Conservation (phyloP, 2,888 invertebrate species). For the Poecilobothrus nobilitatus region DNA sequence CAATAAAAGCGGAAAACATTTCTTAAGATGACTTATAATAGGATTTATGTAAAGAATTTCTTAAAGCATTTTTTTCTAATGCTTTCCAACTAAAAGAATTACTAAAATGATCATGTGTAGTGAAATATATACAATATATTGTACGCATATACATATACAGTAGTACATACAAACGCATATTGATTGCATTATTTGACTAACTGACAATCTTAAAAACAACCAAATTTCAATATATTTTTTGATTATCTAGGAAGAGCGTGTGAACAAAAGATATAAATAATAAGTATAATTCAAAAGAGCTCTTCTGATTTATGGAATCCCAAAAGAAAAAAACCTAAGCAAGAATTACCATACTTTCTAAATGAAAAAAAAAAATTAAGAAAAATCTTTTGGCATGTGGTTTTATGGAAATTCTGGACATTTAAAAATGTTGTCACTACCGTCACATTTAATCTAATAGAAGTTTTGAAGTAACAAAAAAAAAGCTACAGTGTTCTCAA, state of each 20-base stretch:
- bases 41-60: not conserved
- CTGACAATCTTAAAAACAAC: too few relatives aligned
- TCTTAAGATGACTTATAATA: not conserved
- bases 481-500: too few relatives aligned
- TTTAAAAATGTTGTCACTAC: not conserved
- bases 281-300: not conserved
- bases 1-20: not conserved
- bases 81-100: not conserved
- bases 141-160: too few relatives aligned
- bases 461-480: too few relatives aligned
- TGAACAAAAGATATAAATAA: not conserved
- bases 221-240: not conserved
- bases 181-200: too few relatives aligned
- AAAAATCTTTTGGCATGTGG: not conserved
- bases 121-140: too few relatives aligned
- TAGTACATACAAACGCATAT: too few relatives aligned
- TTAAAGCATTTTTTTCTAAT: not conserved
- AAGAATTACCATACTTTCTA: too few relatives aligned
- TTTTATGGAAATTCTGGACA: not conserved
- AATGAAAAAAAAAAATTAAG: not conserved
- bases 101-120: too few relatives aligned
- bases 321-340: not conserved
- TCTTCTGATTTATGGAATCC: not conserved
- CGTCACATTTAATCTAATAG: not conserved
- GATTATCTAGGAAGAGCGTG: not conserved